Base-by-base conservation (phyloP, 2,888 invertebrate species). In the Fragum sueziense region DNA sequence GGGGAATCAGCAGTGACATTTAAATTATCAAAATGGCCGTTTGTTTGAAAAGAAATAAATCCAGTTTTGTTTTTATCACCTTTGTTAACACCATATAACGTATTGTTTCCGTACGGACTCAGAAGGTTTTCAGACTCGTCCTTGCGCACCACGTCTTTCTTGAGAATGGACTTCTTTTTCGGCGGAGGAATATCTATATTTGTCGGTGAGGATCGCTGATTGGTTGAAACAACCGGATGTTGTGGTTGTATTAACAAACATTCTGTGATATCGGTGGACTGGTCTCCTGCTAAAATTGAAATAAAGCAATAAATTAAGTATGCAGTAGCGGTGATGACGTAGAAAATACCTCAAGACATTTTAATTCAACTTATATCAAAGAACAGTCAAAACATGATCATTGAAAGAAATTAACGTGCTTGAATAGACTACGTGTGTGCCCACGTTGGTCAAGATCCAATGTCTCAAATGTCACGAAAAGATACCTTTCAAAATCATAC, bases 131-230 rank as follows among this genome's bases (percentile, higher is more conserved):
- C 96, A 88, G 96, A 96, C 93, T 96, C 96, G 75, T 96, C 96
- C 72, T 84, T 90, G 77, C 85, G 79, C 27, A 80, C 79, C 88
- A 96, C 96, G 68, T 90, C 95, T 93, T 96, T 96, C 94, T 96
- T 96, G 87, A 96, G 93, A 91, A 96, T 96, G 84, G 96, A 96
- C 92, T 96, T 96, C 77, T 96, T 96, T 87, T 95, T 92, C 65
- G 88, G 86, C 22, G 87, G 85, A 69, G 88, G 86, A 74, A 85
- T 78, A 52, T 87, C 85, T n/a, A 86, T 70, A 20, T 88, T 80
- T 17, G 87, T 84, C 14, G 89, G 86, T 27, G 85, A 84, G n/a
- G 88, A 87, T 17, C 86, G 84, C n/a, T 71, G 74, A 20, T 71
- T 75, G 7, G 79, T 71, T 31, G 79, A 79, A 22, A 72, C 69